A percentile compares a stretch with the other conserved stretches of the same genome.
Evolutionary conservation across 1,140 invertebrate genomes (phyloP).

Genomic region (Agrypnia vestita): DNA sequence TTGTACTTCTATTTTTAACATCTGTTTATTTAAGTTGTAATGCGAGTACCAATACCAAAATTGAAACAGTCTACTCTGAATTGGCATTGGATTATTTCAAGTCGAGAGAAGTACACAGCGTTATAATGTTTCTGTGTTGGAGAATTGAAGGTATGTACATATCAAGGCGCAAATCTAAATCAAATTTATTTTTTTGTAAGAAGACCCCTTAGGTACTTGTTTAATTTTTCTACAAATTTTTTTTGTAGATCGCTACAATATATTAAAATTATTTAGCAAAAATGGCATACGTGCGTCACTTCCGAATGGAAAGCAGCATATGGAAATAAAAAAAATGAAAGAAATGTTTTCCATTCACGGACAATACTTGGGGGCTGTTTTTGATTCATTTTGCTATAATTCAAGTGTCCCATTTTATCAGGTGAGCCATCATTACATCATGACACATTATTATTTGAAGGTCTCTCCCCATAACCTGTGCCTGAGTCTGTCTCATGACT

Average conservation of each 20-base stretch:
- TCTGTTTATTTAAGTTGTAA: slow-evolving; percentile 2
- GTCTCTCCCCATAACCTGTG: too few species aligned
- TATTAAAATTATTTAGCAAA: slow-evolving; percentile 50
- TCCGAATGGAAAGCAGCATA: slow-evolving; percentile 42
- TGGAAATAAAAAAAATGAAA: slow-evolving; percentile 23
- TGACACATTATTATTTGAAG: too few species aligned
- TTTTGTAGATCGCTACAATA: slow-evolving; percentile 47
- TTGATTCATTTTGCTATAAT: slow-evolving; percentile 54
- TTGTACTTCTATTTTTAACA: not conserved
- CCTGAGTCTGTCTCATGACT: too few species aligned
- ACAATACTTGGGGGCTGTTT: slow-evolving; percentile 47
- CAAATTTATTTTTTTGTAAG: too few species aligned
- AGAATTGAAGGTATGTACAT: slow-evolving; percentile 41
- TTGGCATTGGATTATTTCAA: slow-evolving; percentile 53
- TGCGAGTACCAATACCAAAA: not conserved
- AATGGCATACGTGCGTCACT: slow-evolving; percentile 49
- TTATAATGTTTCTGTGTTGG: slow-evolving; percentile 58
- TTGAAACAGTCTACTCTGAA: slow-evolving; percentile 1
- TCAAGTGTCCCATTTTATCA: slow-evolving; percentile 43
- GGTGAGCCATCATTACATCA: not conserved
- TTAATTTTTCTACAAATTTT: not conserved
- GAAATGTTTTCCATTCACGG: slow-evolving; percentile 47
- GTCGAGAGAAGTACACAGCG: slow-evolving; percentile 39
- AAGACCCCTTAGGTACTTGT: not conserved
- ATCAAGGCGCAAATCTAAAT: not conserved